These are phyloP conservation scores for Sternarchorhynchus goeldii DNA, from an alignment of 2,797 vertebrate genomes.

Conservation along the genomic window DNA sequence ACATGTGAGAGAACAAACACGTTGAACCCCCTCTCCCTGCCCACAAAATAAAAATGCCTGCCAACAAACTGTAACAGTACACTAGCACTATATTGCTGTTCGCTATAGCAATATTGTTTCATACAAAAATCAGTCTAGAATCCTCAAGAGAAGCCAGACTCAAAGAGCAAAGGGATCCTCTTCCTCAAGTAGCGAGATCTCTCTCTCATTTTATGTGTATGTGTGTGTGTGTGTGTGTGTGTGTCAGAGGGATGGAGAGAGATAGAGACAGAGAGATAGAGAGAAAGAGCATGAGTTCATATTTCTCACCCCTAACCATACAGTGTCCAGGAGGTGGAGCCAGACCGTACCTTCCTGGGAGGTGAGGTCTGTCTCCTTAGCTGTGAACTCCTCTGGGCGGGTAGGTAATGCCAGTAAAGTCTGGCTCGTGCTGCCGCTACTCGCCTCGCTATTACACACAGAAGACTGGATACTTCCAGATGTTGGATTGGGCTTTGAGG, in stretches of 20 bases:
- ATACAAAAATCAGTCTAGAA: no score
- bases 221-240: no score
- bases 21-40: not conserved
- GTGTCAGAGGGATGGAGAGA: no score
- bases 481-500: conserved; percentile 88
- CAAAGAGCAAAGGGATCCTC: no score
- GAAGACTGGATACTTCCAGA: conserved; percentile 81
- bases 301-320: not conserved
- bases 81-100: no score
- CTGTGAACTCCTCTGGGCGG: conserved; percentile 77
- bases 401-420: conserved; percentile 74
- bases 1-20: not conserved
- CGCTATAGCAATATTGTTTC: no score
- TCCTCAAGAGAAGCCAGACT: no score
- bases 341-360: conserved; percentile 84
- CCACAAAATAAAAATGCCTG: not conserved
- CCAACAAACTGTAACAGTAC: no score
- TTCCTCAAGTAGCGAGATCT: no score
- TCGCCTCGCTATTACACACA: conserved; percentile 85
- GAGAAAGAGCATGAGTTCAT: not conserved
- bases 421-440: conserved; percentile 82
- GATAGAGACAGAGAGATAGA: no score
- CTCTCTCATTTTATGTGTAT: no score
- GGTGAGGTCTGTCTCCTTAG: conserved; percentile 83
- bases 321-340: not conserved